Conservation (phyloP, 2,797 vertebrate species). For the Distichodus sexfasciatus region DNA sequence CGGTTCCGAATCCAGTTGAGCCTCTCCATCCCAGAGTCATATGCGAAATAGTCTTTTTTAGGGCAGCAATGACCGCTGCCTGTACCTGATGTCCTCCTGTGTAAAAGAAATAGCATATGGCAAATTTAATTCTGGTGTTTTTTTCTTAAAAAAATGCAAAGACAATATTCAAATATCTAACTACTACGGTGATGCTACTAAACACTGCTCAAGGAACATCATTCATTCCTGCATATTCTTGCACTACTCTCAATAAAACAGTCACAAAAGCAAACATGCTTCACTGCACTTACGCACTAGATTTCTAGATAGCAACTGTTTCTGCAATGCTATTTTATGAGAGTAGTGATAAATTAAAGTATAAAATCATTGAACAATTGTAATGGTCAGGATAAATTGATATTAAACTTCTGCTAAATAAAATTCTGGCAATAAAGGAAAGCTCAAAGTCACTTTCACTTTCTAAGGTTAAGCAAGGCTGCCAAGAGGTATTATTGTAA, state of each 20-base stretch:
- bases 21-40: constrained; percentile 66
- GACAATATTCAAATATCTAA: background rate
- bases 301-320: too few species aligned
- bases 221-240: too few species aligned
- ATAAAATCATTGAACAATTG: too few species aligned
- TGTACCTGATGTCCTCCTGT: background rate
- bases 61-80: background rate
- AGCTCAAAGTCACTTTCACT: background rate
- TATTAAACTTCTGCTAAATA: background rate
- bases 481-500: background rate
- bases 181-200: too few species aligned
- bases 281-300: too few species aligned
- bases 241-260: too few species aligned
- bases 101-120: background rate
- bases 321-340: too few species aligned
- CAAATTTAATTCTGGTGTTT: background rate
- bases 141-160: background rate
- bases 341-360: too few species aligned
- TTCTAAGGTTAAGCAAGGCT: background rate
- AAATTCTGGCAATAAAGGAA: background rate
- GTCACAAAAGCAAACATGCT: too few species aligned
- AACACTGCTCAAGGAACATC: too few species aligned
- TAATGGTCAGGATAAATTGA: background rate
- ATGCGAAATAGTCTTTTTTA: background rate
- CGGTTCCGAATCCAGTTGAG: constrained; percentile 74